phyloP scores from a whole-genome alignment of 2,113 vertebrate genomes.

The Mormyrus lacerda region DNA sequence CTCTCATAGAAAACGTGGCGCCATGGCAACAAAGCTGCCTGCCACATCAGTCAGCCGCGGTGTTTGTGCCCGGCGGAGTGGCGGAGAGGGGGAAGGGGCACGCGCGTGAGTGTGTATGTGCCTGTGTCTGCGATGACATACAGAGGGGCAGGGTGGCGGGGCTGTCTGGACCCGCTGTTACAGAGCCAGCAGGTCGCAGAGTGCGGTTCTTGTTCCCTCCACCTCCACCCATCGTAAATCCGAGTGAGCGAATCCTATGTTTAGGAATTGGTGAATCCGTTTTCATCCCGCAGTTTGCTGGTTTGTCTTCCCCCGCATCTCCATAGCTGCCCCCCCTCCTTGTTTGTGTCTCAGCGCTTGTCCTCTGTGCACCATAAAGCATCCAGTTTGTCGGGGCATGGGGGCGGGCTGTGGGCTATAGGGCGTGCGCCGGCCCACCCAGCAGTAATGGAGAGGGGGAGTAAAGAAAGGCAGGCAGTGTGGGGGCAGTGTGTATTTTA shows the following conservation, averaged over 20 bases:
- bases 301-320: neutral
- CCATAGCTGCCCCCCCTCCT: neutral
- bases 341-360: slow-evolving; percentile 29
- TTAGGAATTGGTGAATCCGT: neutral
- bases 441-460: slow-evolving; percentile 40
- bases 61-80: slow-evolving; percentile 18
- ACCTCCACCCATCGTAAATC: neutral
- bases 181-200: neutral
- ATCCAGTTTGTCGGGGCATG: neutral
- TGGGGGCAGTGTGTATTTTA: slow-evolving; percentile 12
- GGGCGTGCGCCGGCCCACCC: neutral
- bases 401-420: neutral
- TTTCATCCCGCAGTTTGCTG: neutral
- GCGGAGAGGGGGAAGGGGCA: neutral
- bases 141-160: slow-evolving; percentile 12
- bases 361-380: slow-evolving; percentile 34
- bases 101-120: slow-evolving; percentile 9
- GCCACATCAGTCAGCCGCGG: slow-evolving; percentile 45
- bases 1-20: slow-evolving; percentile 41
- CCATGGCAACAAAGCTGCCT: slow-evolving; percentile 55
- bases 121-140: slow-evolving; percentile 13
- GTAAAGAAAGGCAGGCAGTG: neutral
- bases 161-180: neutral
- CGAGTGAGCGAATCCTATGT: neutral
- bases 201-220: neutral